Base-by-base conservation (phyloP, 1,140 invertebrate species). In the Radopholus similis region DNA sequence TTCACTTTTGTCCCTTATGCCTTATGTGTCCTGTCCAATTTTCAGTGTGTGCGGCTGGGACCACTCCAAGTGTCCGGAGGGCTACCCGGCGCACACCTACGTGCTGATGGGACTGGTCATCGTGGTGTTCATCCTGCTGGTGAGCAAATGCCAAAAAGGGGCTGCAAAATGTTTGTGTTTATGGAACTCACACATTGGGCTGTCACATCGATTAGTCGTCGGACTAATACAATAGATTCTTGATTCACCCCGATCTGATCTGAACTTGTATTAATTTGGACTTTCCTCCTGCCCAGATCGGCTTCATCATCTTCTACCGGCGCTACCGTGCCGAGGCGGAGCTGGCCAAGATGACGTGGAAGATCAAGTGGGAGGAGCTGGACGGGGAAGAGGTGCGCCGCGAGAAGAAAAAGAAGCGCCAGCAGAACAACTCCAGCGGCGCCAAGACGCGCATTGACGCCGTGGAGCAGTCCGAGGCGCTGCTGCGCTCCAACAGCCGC, bases 271-370 rank as follows among this genome's bases (percentile, higher is more conserved):
- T n/a, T n/a, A n/a, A n/a, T n/a, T n/a, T n/a, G n/a, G n/a, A n/a
- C n/a, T n/a, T n/a, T n/a, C n/a, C n/a, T n/a, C n/a, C n/a, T n/a
- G n/a, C n/a, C n/a, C n/a, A n/a, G n/a, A n/a, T 91, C 1, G 87
- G 88, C 30, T 90, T 90, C 35, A 87, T 90, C 49, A 84, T 87
- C 74, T 83, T 87, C 56, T 87, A 87, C 80, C 83, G 93, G 75
- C 91, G 92, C 82, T 92, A 91, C 82, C 92, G 91, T 80, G 84
- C 93, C 23, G 93, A 96, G 83, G 89, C 90, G 0, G 93, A 94
- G 84, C 89, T 97, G 64, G 91, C 90, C 1, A 91, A 92, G 32
- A 95, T 95, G 91, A 91, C 90, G 23, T 97, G 94, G 94, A 89
- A 90, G 49, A 62, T 62, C 49, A 62, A 62, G 44, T 62, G 90